Evolutionary conservation across 2,888 invertebrate genomes (phyloP), one percentile per base, ranked within the genome.

Genomic region (Pandemis cinnamomeana): DNA sequence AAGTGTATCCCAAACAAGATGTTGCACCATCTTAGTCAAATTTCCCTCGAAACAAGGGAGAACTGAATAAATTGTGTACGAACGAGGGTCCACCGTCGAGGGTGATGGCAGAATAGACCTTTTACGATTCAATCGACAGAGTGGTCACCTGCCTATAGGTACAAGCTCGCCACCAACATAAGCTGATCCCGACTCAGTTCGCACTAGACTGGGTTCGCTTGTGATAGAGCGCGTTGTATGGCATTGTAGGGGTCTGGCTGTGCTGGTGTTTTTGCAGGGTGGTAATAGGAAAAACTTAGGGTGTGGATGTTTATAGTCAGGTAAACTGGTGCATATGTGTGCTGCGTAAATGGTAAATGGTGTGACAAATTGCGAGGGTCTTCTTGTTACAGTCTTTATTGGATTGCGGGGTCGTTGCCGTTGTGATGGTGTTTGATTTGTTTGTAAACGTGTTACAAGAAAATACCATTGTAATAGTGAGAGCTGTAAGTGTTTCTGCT

Each of bases 301-400:
- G 92, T 86, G 93, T 91, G 92, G 88, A 86, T 81, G 81, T 91
- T 91, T 91, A 92, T 86, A 87, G 86, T 81, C 89, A 89, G 88
- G 90, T 91, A 91, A 93, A 93, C 93, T 90, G 85, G 84, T 82
- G 86, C 87, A 87, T 69, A 48, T 69, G 58, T 72, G 63, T 63
- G 55, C 68, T 64, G 88, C 87, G 87, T 84, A 85, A 86, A 82
- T 83, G 80, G 84, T 86, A 89, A 93, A 91, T 90, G 91, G 85
- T 83, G 84, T 87, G 84, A 85, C 88, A 91, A 92, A 92, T 92
- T 89, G 90, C 86, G 89, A 80, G 83, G 86, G 89, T 87, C 64
- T 85, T 87, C 84, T 83, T 86, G 87, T 89, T 87, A 88, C 83
- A 55, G 81, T 85, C 87, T 88, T 88, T 82, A 83, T 85, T 86